Base-by-base conservation (phyloP, 2,113 vertebrate genomes). In the Tor tambroides region DNA sequence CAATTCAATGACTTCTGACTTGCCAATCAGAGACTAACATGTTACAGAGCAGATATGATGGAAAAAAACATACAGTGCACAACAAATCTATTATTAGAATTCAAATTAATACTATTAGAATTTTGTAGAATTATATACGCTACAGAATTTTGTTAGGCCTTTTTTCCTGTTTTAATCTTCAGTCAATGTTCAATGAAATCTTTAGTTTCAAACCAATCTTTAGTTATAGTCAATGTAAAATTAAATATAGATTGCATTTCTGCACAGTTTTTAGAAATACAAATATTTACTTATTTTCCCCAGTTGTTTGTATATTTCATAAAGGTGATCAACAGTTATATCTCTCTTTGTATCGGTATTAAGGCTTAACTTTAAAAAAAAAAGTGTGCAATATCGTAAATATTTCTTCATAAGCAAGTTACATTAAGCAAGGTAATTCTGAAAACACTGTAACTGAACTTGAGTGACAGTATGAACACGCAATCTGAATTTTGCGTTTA, bases 1-100 rank as follows among this genome's bases (percentile, higher is more conserved):
- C 93, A 94, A 93, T 94, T 94, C 93, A 93, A 92, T 59, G 10
- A 35, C 28, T 59, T 79, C 15, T 78, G 46, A 78, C 26, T 54
- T 78, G 28, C 9, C 46, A 78, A 77, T 3, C 0, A 12, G 4
- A 80, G 21, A 26, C 21, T 11, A 61, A 63, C 30, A 41, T 43
- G 30, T 56, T 59, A 35, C 21, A 80, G 15, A 32, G 32, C 28
- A 69, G 17, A 69, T 69, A 2, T 46, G 10, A 3, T 32, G 15
- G 32, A 9, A 1, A 21, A 69, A 32, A 69, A 32, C 65, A 69
- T 15, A 67, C 26, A 30, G 2, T 12, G 63, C 26, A 17, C 0
- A 30, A 19, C 6, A 30, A 32, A 17, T 67, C 14, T 30, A 17
- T 15, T 35, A 17, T 35, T 32, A 32, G 28, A 67, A 30, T 7